These are phyloP conservation scores for Idaea aversata DNA, from an alignment of 2,888 invertebrate species.

Conservation along the genomic window DNA sequence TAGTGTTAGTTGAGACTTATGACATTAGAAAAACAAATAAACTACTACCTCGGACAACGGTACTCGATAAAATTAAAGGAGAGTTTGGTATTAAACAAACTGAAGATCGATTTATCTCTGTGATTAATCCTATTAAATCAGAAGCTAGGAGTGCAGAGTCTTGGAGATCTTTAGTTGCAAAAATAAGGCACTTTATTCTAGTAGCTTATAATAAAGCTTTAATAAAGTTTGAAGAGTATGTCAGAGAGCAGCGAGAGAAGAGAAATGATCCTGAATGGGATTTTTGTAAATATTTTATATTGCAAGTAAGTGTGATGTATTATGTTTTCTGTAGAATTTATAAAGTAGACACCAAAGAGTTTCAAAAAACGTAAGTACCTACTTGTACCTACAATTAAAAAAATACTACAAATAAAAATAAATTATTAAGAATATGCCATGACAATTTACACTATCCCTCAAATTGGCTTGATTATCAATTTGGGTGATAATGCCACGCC, in stretches of 20 bases:
- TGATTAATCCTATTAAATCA: slow-evolving; percentile 93
- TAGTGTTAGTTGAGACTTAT: slow-evolving; percentile 94
- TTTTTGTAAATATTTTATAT: slow-evolving; percentile 95
- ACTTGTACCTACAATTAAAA: too few relatives aligned
- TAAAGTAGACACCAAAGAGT: too few relatives aligned
- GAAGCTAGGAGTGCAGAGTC: slow-evolving; percentile 95
- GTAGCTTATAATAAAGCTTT: slow-evolving; percentile 93
- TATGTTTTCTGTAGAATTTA: neutral
- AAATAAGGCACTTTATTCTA: slow-evolving; percentile 90
- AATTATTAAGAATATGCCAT: too few relatives aligned
- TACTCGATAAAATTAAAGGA: slow-evolving; percentile 95
- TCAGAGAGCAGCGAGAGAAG: slow-evolving; percentile 93
- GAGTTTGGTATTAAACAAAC: slow-evolving; percentile 95
- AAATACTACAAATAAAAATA: too few relatives aligned
- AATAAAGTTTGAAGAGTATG: slow-evolving; percentile 92
- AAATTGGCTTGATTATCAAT: too few relatives aligned
- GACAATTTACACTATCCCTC: too few relatives aligned
- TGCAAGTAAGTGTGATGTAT: slow-evolving; percentile 83
- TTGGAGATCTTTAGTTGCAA: slow-evolving; percentile 91
- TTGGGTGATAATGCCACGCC: too few relatives aligned
- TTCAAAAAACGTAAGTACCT: too few relatives aligned
- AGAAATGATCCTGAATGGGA: slow-evolving; percentile 95
- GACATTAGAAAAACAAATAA: slow-evolving; percentile 96
- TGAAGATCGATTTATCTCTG: slow-evolving; percentile 91
- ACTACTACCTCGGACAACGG: slow-evolving; percentile 93